Evolutionary conservation across 2,888 invertebrate species (phyloP), one percentile per base, ranked within the genome.

Genomic region (Pinctada fucata): DNA sequence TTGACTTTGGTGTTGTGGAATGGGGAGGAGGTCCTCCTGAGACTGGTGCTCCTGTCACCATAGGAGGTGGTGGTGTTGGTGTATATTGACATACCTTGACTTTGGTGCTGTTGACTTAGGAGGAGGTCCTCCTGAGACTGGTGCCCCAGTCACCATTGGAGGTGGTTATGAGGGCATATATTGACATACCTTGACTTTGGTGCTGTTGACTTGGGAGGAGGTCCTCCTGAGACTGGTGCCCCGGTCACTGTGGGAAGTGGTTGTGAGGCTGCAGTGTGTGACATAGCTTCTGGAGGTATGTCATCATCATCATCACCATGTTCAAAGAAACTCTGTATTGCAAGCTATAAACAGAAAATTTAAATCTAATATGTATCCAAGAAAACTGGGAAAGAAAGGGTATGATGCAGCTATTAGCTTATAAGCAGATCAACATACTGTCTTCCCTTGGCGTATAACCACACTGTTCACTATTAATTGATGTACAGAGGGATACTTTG

Each of bases 311-410:
- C 88, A 50, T 83, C 86, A 13, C 84, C 86, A 45, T 88, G 85
- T 75, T 90, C 90, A 84, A 87, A 90, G 76, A 89, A 90, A 80
- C 88, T 89, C 4, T 85, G 88, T 82, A 90, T 87, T 5, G 90
- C 90, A 66, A 90, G 75, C 90, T 90, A 72, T 13, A 47, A 31
- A 65, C 3, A 76, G 5, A 31, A 5, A 58, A 31, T 1, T 31
- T 31, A 31, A 31, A 31, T 31, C 31, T 31, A 31, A 31, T 31
- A 31, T 31, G 1, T 31, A 31, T 31, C 31, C 31, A 31, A 31
- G 31, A 31, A 31, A 31, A 31, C 0, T 31, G 31, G 31, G 31
- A 31, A 31, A 31, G 31, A 31, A 31, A 31, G 31, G 31, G 31
- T 31, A 31, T 31, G 31, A 31, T 31, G 31, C 31, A 31, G 31